These are phyloP conservation scores for Diarsia rubi DNA, from an alignment of 2,888 invertebrate genomes.

Conservation along the genomic window DNA sequence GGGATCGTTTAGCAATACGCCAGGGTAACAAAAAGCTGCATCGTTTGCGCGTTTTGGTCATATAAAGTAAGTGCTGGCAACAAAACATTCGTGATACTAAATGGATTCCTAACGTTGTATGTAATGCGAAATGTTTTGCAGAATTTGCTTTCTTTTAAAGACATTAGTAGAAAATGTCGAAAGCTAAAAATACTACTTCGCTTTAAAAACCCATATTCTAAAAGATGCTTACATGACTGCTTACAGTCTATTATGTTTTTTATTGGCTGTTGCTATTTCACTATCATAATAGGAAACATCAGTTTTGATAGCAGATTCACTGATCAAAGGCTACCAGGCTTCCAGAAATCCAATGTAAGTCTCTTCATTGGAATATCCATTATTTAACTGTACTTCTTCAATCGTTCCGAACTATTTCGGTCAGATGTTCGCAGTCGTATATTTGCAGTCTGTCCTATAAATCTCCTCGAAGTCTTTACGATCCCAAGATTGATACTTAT, in stretches of 20 bases:
- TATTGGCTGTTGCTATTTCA: not conserved
- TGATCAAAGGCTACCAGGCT: conserved; percentile 25
- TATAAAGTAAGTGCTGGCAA: conserved; percentile 56
- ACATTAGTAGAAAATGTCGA: not conserved
- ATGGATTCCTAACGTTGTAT: conserved; percentile 49
- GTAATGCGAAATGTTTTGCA: conserved; percentile 26
- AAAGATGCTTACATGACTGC: too few relatives aligned
- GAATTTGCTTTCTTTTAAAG: conserved; percentile 27
- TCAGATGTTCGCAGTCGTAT: conserved; percentile 52
- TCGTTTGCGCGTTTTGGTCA: conserved; percentile 55
- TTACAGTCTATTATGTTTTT: not conserved
- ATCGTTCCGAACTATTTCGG: conserved; percentile 52
- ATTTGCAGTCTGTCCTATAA: conserved; percentile 55
- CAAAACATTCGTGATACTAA: conserved; percentile 60
- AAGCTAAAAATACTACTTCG: conserved; percentile 15
- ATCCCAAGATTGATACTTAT: conserved; percentile 53
- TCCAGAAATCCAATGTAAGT: conserved; percentile 17
- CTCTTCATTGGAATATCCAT: conserved; percentile 20
- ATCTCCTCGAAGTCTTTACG: conserved; percentile 55
- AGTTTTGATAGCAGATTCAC: conserved; percentile 4
- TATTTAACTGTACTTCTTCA: conserved; percentile 23
- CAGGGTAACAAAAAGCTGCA: conserved; percentile 55
- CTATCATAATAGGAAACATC: not conserved
- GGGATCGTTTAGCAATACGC: conserved; percentile 65
- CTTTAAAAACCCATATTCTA: not conserved